Evolutionary conservation across 92 coral and sea anemone genomes (phyloP).

Genomic region (Montipora capitata): DNA sequence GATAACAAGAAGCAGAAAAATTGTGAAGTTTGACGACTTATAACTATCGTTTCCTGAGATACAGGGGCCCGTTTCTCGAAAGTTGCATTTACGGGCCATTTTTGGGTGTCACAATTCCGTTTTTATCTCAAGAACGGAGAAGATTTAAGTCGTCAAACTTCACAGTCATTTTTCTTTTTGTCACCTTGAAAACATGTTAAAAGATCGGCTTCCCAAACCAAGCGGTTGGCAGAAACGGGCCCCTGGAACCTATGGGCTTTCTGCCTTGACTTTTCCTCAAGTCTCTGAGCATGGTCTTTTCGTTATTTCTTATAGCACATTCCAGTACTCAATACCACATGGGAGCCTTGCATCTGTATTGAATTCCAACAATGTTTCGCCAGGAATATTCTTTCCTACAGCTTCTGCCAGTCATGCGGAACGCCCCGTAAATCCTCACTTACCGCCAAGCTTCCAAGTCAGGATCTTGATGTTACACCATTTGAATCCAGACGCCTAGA

Average conservation of each 20-base stretch:
- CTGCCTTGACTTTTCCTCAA: conserved; percentile 13
- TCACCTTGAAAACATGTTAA: no score
- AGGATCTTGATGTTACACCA: background rate
- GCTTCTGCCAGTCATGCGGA: conserved; percentile 32
- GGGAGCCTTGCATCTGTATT: conserved; percentile 24
- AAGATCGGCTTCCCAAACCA: no score
- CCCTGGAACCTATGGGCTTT: conserved; percentile 34
- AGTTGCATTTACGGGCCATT: no score
- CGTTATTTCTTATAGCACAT: background rate
- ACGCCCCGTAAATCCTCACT: conserved; percentile 13
- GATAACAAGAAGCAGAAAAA: no score
- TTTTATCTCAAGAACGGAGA: no score
- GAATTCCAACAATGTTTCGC: conserved; percentile 26
- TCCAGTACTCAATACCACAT: conserved; percentile 18
- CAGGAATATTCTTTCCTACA: conserved; percentile 25
- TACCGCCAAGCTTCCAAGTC: background rate
- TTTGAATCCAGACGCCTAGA: conserved; percentile 19
- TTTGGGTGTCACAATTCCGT: no score
- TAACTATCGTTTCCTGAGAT: no score
- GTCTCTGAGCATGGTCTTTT: background rate
- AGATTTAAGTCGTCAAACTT: no score
- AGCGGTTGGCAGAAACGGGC: no score
- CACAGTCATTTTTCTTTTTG: no score
- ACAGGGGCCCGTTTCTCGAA: no score
- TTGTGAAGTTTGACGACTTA: no score